phyloP scores from a whole-genome alignment of 2,888 invertebrate species.

The Eristalis intricaria region DNA sequence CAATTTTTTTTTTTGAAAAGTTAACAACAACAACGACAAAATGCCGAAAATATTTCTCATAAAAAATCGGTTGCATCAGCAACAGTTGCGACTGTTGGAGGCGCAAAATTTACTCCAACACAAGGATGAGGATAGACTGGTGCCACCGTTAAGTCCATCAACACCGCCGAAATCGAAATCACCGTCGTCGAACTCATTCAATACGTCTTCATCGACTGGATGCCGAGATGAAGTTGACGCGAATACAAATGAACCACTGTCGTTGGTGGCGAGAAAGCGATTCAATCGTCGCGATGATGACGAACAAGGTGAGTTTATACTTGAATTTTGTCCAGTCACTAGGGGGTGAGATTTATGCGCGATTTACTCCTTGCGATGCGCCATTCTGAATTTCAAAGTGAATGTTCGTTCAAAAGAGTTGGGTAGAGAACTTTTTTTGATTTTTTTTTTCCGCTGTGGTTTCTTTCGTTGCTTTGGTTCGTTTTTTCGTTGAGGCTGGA shows the following conservation, averaged over 20 bases:
- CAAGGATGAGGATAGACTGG: slow-evolving; percentile 85
- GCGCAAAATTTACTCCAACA: slow-evolving; percentile 90
- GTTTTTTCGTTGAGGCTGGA: background rate
- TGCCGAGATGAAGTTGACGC: slow-evolving; percentile 52
- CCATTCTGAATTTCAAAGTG: slow-evolving; percentile 16
- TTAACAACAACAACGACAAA: slow-evolving; percentile 36
- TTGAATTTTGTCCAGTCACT: background rate
- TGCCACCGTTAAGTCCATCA: slow-evolving; percentile 84
- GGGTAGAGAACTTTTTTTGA: slow-evolving; percentile 39
- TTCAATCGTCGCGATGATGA: slow-evolving; percentile 79
- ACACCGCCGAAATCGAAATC: slow-evolving; percentile 74
- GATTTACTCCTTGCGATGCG: slow-evolving; percentile 56
- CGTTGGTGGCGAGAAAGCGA: slow-evolving; percentile 84
- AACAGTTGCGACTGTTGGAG: slow-evolving; percentile 92
- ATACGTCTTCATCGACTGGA: slow-evolving; percentile 50
- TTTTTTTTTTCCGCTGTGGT: background rate
- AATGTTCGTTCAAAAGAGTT: slow-evolving; percentile 44
- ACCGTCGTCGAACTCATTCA: slow-evolving; percentile 47
- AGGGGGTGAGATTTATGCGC: background rate
- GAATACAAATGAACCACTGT: slow-evolving; percentile 82
- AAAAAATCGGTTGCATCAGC: slow-evolving; percentile 94
- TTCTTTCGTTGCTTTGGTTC: background rate
- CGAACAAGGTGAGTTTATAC: slow-evolving; percentile 74
- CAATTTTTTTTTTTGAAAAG: slow-evolving; percentile 5
- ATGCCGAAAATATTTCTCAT: slow-evolving; percentile 97